Evolutionary conservation across 1,140 invertebrate genomes (phyloP).

Genomic region (Diabrotica undecimpunctata): DNA sequence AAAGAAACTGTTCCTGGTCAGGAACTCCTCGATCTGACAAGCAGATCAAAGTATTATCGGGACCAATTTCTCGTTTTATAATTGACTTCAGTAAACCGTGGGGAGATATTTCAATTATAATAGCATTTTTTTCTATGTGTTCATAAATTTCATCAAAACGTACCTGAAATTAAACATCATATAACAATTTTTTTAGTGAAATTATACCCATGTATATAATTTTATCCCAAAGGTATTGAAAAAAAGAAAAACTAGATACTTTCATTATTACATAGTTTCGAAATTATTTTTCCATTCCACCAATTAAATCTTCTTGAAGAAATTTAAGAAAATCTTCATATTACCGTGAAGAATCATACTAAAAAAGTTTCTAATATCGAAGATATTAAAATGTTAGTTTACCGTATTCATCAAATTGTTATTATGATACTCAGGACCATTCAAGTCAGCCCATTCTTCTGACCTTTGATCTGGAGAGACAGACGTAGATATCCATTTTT

Average conservation of each 20-base stretch:
- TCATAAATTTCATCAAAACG: constrained; percentile 73
- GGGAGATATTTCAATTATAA: constrained; percentile 77
- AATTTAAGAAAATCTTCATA: no score
- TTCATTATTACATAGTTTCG: no score
- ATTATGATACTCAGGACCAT: constrained; percentile 85
- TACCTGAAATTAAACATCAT: no score
- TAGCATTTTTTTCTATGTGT: constrained; percentile 71
- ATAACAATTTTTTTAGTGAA: no score
- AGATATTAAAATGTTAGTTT: no score
- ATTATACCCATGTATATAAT: no score
- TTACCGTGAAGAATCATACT: constrained; percentile 41
- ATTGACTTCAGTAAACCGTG: constrained; percentile 74
- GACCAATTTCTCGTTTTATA: constrained; percentile 59
- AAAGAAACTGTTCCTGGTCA: constrained; percentile 66
- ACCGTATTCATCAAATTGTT: constrained; percentile 84
- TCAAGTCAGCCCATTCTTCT: constrained; percentile 58
- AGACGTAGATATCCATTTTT: constrained; percentile 83
- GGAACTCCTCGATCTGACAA: constrained; percentile 67
- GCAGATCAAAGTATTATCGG: constrained; percentile 63
- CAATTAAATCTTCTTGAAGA: no score
- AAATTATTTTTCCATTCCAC: no score
- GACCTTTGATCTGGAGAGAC: constrained; percentile 72
- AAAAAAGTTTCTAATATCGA: no score
- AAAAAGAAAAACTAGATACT: no score
- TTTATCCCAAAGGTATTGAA: no score